Conservation (phyloP, 1,140 invertebrate genomes). For the Cherax destructor region DNA sequence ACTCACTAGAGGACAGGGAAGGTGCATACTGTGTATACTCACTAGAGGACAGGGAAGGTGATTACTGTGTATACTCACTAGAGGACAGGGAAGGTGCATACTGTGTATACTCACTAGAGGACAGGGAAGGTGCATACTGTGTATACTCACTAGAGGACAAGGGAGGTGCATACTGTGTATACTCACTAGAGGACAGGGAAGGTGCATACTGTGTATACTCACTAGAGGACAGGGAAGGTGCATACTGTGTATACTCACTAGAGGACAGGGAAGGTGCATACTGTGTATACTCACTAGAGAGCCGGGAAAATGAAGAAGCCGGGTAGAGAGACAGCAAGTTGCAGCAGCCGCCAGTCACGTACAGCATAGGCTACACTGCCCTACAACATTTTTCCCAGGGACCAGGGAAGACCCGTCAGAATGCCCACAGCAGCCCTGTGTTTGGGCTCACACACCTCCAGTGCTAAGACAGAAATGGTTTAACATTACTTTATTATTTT, state of each 20-base stretch:
- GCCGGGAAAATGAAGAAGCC: slow-evolving; percentile 8
- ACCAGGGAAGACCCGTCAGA: slow-evolving; percentile 16
- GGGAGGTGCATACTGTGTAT: no score
- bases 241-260: neutral
- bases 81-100: no score
- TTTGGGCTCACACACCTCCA: slow-evolving; percentile 40
- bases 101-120: no score
- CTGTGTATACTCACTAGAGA: neutral
- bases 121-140: no score
- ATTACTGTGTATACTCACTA: no score
- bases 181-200: no score
- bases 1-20: no score
- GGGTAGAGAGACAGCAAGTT: slow-evolving; percentile 18
- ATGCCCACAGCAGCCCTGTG: slow-evolving; percentile 8
- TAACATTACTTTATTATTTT: no score
- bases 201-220: no score
- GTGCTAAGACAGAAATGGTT: neutral
- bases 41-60: no score
- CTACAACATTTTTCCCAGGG: slow-evolving; percentile 7
- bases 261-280: neutral
- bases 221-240: neutral
- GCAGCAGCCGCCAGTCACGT: slow-evolving; percentile 32
- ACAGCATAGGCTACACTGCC: slow-evolving; percentile 15
- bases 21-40: no score
- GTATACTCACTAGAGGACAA: no score